phyloP scores from a whole-genome alignment of 2,113 vertebrate species.

The Pimephales promelas region DNA sequence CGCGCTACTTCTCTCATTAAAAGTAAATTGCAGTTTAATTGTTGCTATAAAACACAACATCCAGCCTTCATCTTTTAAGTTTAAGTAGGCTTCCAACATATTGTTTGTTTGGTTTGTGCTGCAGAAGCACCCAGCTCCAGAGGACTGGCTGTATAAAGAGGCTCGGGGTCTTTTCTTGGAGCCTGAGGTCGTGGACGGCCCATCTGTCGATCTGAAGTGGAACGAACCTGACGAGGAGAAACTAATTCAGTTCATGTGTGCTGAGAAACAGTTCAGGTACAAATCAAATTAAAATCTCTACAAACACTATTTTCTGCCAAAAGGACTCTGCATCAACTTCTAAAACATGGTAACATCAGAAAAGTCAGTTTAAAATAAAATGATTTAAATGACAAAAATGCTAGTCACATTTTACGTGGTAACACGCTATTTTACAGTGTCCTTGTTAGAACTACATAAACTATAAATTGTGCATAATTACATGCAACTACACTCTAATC shows the following conservation, averaged over 20 bases:
- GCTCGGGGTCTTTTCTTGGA: conserved; percentile 88
- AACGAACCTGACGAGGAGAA: conserved; percentile 84
- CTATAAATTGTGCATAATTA: too few relatives aligned
- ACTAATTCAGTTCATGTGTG: conserved; percentile 88
- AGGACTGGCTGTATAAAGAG: conserved; percentile 92
- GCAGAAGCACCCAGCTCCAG: conserved; percentile 87
- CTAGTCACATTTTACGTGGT: too few relatives aligned
- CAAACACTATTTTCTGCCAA: too few relatives aligned
- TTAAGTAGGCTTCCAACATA: neutral
- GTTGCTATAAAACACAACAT: neutral
- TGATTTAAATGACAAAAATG: too few relatives aligned
- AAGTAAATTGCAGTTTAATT: too few relatives aligned
- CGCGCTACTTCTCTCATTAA: too few relatives aligned
- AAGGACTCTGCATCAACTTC: too few relatives aligned
- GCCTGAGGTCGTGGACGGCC: conserved; percentile 85
- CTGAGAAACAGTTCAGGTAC: conserved; percentile 91
- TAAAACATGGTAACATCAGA: too few relatives aligned
- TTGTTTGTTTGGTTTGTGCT: conserved; percentile 7
- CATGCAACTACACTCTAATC: too few relatives aligned
- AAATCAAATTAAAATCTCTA: neutral
- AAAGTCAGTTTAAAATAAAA: too few relatives aligned
- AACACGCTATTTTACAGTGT: too few relatives aligned
- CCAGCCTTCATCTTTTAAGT: neutral
- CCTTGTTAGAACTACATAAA: too few relatives aligned
- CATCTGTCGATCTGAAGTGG: conserved; percentile 87